Conservation (phyloP, 2,113 vertebrate species). For the Semnopithecus entellus region DNA sequence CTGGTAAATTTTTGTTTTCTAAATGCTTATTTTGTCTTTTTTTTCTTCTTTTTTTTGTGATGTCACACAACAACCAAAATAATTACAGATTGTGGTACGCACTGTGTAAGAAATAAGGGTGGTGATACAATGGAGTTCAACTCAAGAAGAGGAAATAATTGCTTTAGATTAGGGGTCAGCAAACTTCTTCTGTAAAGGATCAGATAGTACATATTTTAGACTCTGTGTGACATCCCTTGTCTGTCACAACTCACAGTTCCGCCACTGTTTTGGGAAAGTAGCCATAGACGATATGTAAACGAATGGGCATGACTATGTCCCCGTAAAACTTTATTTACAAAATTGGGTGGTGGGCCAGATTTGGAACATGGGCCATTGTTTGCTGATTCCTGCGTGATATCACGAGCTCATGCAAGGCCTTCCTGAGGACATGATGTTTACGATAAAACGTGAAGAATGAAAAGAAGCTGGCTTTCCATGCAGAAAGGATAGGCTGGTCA, state of each 20-base stretch:
- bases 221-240: neutral
- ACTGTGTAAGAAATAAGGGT: neutral
- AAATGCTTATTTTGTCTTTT: neutral
- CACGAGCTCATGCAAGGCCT: neutral
- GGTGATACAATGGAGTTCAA: neutral
- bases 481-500: neutral
- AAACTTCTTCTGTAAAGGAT: neutral
- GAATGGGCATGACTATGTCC: neutral
- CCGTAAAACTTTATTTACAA: constrained; percentile 41
- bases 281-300: neutral
- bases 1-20: neutral
- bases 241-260: neutral
- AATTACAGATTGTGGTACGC: neutral
- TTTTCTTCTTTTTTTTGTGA: neutral
- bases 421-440: neutral
- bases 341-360: neutral
- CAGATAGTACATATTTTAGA: neutral
- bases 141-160: neutral
- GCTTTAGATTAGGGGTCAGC: neutral
- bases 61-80: neutral
- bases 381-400: neutral
- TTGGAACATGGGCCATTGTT: neutral
- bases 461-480: neutral
- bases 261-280: neutral
- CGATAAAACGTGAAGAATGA: neutral